Evolutionary conservation across 2,113 vertebrate genomes (phyloP).

Genomic region (Leptocoma aspasia): DNA sequence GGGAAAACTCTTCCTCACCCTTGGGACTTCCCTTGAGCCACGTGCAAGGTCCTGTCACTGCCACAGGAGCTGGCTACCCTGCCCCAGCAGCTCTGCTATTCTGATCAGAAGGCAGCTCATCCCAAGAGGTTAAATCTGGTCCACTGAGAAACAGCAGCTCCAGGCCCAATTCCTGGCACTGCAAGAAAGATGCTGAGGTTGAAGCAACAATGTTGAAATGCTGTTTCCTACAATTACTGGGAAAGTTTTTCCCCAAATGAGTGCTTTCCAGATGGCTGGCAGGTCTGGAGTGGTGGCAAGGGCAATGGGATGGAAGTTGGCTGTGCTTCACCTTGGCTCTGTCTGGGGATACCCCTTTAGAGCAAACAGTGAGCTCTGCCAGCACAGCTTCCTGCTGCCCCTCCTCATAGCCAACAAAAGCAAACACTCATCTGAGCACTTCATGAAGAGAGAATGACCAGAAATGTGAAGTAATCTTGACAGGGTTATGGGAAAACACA

Average conservation of each 20-base stretch:
- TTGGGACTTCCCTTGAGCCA: not conserved
- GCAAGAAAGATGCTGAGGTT: not conserved
- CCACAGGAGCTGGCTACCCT: not conserved
- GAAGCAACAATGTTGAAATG: not conserved
- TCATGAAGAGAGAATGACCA: not conserved
- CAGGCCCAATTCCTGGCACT: not conserved
- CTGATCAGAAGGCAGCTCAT: not conserved
- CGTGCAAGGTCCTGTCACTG: not conserved
- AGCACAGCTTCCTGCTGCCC: not conserved
- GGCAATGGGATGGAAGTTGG: not conserved
- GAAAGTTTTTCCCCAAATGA: not conserved
- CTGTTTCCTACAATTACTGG: not conserved
- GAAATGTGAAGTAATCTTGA: not conserved
- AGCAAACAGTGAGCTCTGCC: not conserved
- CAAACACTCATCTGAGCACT: not conserved
- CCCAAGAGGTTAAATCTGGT: not conserved
- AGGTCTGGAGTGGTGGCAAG: accelerated
- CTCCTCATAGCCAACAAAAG: not conserved
- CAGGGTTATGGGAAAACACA: not conserved
- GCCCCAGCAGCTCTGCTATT: not conserved
- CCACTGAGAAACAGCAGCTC: not conserved
- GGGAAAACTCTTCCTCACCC: not conserved
- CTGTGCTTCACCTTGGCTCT: accelerated
- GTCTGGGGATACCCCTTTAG: not conserved
- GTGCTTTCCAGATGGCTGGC: not conserved